Conservation (phyloP, 2,797 vertebrate genomes). For the Threskiornis aethiopicus region DNA sequence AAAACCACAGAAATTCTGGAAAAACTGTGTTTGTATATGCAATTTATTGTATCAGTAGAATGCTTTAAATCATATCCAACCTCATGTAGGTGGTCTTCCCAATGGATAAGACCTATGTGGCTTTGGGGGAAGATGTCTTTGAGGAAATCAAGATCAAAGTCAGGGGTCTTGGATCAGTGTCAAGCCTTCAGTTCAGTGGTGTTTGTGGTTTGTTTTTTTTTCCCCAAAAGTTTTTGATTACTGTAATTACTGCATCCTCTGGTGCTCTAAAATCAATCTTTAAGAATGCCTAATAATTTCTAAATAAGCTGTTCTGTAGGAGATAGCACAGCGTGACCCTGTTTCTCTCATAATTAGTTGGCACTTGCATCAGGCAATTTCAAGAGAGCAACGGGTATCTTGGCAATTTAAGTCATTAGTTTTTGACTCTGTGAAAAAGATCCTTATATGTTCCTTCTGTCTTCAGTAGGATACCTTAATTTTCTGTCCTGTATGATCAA, state of each 20-base stretch:
- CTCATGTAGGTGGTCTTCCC: neutral
- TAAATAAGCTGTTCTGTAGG: neutral
- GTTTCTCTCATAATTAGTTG: constrained; percentile 25
- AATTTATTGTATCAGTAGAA: neutral
- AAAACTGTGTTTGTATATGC: neutral
- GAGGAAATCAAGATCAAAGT: neutral
- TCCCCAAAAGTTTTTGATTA: neutral
- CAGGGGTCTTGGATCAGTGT: neutral
- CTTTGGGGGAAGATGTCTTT: neutral
- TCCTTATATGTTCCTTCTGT: neutral
- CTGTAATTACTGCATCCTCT: neutral
- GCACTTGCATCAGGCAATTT: neutral
- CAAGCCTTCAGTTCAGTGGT: neutral
- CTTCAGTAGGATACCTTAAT: constrained; percentile 2
- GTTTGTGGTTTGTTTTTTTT: neutral
- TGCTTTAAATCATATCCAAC: neutral
- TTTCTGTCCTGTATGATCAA: constrained; percentile 15
- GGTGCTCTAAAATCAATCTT: neutral
- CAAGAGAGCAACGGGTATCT: neutral
- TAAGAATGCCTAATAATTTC: neutral
- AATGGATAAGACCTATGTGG: neutral
- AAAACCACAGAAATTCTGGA: neutral
- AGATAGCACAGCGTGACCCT: neutral
- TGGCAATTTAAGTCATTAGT: neutral
- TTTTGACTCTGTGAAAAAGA: neutral